Base-by-base conservation (phyloP, 2,113 vertebrate species). In the Cheilinus undulatus region DNA sequence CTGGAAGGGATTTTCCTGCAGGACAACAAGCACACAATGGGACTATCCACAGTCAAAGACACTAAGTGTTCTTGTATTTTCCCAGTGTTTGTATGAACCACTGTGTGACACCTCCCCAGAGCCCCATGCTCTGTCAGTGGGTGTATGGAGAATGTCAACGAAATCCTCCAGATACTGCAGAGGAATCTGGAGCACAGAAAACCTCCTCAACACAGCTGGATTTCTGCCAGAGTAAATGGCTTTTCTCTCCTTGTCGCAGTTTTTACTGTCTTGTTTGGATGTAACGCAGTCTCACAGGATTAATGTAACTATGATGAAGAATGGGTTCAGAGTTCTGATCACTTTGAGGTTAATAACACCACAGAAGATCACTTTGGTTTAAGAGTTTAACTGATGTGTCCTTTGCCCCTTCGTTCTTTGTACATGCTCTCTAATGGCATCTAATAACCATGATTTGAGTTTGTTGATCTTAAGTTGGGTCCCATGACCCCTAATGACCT, bases 111-210 rank as follows among this genome's bases (percentile, higher is more conserved):
- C 69, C 63, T 81, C 69, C 50, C 77, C 78, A 45, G 63, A 67
- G 78, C 28, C 76, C 51, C 53, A 22, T n/a, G 38, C 43, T 57
- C 63, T 75, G 74, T 76, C 60, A 40, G 27, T 74, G 70, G 54
- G 69, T 67, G 83, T 67, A 83, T 87, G 73, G 79, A 84, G 72
- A 88, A 84, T 85, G 69, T 90, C 86, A 82, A 32, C 38, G 24
- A 61, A 80, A 73, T 82, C 74, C 73, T 83, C 85, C 88, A 86
- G 86, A 90, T 72, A 74, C 77, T 71, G n/a, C 66, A 65, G 26
- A 83, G 85, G 90, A 91, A 88, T 90, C 48, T 81, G 61, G 46
- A 76, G 73, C 73, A 40, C 57, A 75, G 78, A 80, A 60, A 78
- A 5, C 45, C 66, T 67, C 80, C 61, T 77, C 68, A 50, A 73